These are phyloP conservation scores for Anabas testudineus DNA, from an alignment of 2,797 vertebrate species.

Conservation along the genomic window DNA sequence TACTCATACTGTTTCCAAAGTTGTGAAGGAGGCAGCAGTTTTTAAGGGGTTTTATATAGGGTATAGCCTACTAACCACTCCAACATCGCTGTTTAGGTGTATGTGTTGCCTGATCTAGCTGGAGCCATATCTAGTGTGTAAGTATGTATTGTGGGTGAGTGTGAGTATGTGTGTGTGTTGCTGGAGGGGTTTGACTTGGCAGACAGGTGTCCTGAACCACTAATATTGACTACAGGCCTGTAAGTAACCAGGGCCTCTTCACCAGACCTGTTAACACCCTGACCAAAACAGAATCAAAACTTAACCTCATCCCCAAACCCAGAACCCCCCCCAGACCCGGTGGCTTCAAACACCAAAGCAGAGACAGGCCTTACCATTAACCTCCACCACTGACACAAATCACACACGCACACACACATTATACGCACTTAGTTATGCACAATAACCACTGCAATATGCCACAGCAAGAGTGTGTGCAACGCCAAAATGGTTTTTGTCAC, in stretches of 20 bases:
- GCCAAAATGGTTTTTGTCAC: slow-evolving; percentile 73
- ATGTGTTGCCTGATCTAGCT: slow-evolving; percentile 5
- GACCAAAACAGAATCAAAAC: slow-evolving; percentile 76
- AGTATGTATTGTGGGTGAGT: slow-evolving; percentile 2
- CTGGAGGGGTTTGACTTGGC: slow-evolving; percentile 66
- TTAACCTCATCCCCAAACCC: slow-evolving; percentile 61
- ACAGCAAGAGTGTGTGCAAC: slow-evolving; percentile 54
- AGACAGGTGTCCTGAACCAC: slow-evolving; percentile 63
- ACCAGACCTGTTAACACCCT: slow-evolving; percentile 81
- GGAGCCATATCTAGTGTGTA: not conserved
- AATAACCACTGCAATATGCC: slow-evolving; percentile 60
- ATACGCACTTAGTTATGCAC: slow-evolving; percentile 40
- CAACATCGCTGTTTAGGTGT: slow-evolving; percentile 1
- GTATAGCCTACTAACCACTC: not conserved
- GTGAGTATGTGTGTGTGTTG: slow-evolving; percentile 13
- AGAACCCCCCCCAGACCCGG: slow-evolving; percentile 61
- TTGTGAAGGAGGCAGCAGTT: not conserved
- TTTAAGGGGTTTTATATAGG: not conserved
- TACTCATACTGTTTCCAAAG: slow-evolving; percentile 27
- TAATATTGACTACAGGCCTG: slow-evolving; percentile 78
- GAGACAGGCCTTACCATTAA: slow-evolving; percentile 67
- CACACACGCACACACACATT: slow-evolving; percentile 38
- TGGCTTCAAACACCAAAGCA: slow-evolving; percentile 42
- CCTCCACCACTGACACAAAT: slow-evolving; percentile 60
- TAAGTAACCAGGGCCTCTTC: slow-evolving; percentile 62